Evolutionary conservation across 1,140 invertebrate genomes (phyloP).

Genomic region (Neelides sp.): DNA sequence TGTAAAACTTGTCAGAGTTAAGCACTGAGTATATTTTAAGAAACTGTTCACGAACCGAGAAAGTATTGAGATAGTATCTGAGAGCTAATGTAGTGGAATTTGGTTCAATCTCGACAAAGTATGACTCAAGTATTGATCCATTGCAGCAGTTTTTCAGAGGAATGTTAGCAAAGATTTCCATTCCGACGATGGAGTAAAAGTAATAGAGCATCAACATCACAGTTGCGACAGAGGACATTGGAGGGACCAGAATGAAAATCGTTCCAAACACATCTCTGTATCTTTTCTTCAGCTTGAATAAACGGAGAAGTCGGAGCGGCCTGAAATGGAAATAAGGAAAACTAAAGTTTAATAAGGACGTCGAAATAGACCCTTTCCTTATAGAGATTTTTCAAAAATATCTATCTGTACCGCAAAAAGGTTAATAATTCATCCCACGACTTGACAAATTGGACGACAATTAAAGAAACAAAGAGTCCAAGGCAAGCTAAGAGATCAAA

Average conservation of each 20-base stretch:
- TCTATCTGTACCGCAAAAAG: too few species aligned
- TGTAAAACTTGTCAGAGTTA: too few species aligned
- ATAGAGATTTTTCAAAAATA: too few species aligned
- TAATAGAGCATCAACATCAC: constrained; percentile 74
- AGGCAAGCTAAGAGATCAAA: constrained; percentile 65
- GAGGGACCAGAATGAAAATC: constrained; percentile 48
- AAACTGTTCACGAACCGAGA: constrained; percentile 12
- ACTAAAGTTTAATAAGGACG: constrained; percentile 33
- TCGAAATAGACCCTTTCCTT: too few species aligned
- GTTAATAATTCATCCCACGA: constrained; percentile 30
- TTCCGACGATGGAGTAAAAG: constrained; percentile 80
- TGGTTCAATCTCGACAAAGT: constrained; percentile 57
- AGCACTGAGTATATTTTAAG: too few species aligned
- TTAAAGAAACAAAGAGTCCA: constrained; percentile 14
- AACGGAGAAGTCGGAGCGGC: constrained; percentile 50
- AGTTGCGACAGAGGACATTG: constrained; percentile 47
- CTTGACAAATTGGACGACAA: constrained; percentile 17
- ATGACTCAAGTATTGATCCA: constrained; percentile 71
- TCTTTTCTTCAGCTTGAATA: constrained; percentile 70
- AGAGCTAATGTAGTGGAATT: constrained; percentile 49
- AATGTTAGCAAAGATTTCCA: constrained; percentile 69
- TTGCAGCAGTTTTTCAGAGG: constrained; percentile 69
- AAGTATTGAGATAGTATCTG: constrained; percentile 52
- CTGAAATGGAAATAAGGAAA: too few species aligned
- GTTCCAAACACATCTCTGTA: constrained; percentile 83